These are phyloP conservation scores for Heliconius congener DNA, from an alignment of 1,140 invertebrate genomes.

Conservation along the genomic window DNA sequence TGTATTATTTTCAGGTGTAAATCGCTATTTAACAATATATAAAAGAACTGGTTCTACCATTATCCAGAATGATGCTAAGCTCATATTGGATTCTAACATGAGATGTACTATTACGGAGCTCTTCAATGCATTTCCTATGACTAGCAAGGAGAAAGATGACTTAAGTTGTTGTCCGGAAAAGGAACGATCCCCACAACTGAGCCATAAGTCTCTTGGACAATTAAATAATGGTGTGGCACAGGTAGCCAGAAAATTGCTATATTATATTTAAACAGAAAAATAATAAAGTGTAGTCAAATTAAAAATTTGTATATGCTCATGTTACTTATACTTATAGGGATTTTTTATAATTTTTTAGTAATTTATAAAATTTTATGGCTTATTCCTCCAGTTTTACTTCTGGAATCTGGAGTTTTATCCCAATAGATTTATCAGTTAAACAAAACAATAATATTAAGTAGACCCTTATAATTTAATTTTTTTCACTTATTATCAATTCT, in stretches of 20 bases:
- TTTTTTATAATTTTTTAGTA: no score
- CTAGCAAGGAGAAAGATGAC: constrained; percentile 85
- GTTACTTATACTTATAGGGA: no score
- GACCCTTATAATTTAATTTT: no score
- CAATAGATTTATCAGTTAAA: no score
- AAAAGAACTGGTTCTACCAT: constrained; percentile 88
- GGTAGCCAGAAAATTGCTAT: constrained; percentile 38
- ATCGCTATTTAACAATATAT: constrained; percentile 87
- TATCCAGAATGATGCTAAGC: constrained; percentile 86
- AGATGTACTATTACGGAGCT: constrained; percentile 80
- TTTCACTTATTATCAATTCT: no score
- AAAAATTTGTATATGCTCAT: not conserved
- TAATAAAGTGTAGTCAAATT: not conserved
- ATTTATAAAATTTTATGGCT: no score
- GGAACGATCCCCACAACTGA: constrained; percentile 63
- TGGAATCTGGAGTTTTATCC: no score
- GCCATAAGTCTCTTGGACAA: constrained; percentile 70
- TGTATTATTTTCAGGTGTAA: constrained; percentile 80
- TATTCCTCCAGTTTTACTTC: no score
- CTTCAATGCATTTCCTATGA: constrained; percentile 87
- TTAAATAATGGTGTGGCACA: constrained; percentile 71
- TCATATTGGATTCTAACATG: constrained; percentile 85
- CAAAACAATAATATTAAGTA: no score
- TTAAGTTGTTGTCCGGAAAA: constrained; percentile 72
- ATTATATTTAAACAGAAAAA: not conserved